Evolutionary conservation across 2,113 vertebrate genomes (phyloP).

Genomic region (Toxotes chatareus): DNA sequence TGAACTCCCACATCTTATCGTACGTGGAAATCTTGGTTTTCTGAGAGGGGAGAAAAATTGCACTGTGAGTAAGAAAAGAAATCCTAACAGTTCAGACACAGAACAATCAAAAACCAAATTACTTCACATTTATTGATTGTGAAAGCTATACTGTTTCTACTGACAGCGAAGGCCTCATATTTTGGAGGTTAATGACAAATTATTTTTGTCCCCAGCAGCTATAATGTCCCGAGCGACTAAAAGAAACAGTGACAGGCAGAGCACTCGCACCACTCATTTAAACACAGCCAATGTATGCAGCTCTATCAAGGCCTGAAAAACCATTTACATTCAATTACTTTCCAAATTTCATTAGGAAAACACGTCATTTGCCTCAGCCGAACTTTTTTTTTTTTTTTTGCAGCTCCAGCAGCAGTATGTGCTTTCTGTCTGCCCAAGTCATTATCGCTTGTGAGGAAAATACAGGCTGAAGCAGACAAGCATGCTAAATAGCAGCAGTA

Average conservation of each 20-base stretch:
- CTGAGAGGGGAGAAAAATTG: slow-evolving; percentile 78
- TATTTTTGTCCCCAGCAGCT: not conserved
- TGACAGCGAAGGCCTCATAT: slow-evolving; percentile 5
- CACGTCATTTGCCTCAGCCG: slow-evolving; percentile 24
- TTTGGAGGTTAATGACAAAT: slow-evolving; percentile 23
- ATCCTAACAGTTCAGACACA: not conserved
- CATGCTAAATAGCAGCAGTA: slow-evolving; percentile 34
- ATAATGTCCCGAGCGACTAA: not conserved
- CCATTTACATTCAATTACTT: slow-evolving; percentile 59
- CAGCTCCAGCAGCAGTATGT: not conserved
- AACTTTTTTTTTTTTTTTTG: slow-evolving; percentile 17
- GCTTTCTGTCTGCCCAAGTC: slow-evolving; percentile 19
- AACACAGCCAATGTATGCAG: slow-evolving; percentile 17
- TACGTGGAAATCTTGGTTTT: slow-evolving; percentile 99
- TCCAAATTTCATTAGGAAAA: slow-evolving; percentile 56
- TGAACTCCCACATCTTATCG: slow-evolving; percentile 99
- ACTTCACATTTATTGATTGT: not conserved
- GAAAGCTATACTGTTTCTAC: not conserved
- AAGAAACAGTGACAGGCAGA: slow-evolving; percentile 12
- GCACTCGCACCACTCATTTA: slow-evolving; percentile 18
- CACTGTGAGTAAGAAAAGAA: not conserved
- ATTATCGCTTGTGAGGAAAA: slow-evolving; percentile 2
- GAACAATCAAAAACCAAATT: not conserved
- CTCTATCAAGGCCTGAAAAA: slow-evolving; percentile 20
- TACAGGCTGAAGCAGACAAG: slow-evolving; percentile 1